Evolutionary conservation across 2,797 vertebrate species (phyloP), one percentile per base, ranked within the genome.

Genomic region (Helostoma temminkii): DNA sequence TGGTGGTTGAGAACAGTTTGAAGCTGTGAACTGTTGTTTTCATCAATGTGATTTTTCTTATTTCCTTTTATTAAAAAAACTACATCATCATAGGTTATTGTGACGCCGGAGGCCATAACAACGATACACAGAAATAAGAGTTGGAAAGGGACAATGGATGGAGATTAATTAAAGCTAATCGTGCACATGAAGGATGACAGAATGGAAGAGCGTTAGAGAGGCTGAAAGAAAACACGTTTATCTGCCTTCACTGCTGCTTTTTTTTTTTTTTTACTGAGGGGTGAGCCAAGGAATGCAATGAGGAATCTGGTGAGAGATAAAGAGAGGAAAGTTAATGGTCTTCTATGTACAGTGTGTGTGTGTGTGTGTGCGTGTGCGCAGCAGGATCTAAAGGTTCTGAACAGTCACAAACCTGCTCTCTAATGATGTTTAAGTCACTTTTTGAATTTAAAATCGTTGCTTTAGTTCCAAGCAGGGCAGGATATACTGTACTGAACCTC

Each of bases 281-380:
- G 64, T 65, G 72, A 74, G 88, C 83, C 65, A 54, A 91, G 84
- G 88, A 93, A 93, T 92, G 89, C 67, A 56, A 73, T 2, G 41
- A 92, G 80, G 88, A 91, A 93, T 93, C 88, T 83, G 80, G 78
- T 47, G 57, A 49, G 75, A 90, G 91, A 94, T 93, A 92, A 89
- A 78, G 72, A 88, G 74, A 85, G 62, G 26, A 78, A 77, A 65
- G 84, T 76, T 81, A 85, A 89, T 84, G 86, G 86, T 84, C 86
- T 87, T n/a, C n/a, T n/a, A n/a, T 83, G 71, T 56, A 76, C 73
- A 55, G 71, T 42, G 26, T 69, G 54, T 68, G 55, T 66, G 52
- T 71, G 73, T 46, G 60, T 30, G 15, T 21, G 43, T 61, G 49
- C 39, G 61, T 57, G 55, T 34, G n/a, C n/a, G 11, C 16, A 8